Conservation (phyloP, 1,140 invertebrate genomes). For the Listronotus bonariensis region DNA sequence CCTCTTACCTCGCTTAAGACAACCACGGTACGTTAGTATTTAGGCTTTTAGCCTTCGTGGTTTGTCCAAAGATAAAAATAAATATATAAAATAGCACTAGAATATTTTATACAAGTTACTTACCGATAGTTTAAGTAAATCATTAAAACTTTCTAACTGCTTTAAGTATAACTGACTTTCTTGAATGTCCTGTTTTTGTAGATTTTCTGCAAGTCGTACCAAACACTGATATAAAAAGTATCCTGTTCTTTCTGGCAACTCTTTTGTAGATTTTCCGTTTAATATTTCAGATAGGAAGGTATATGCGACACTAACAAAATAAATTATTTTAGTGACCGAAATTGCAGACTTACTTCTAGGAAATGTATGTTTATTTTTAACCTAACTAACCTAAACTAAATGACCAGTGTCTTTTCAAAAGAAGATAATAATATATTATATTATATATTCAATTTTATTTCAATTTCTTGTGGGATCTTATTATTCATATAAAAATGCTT, state of each 20-base stretch:
- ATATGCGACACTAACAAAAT: conserved; percentile 40
- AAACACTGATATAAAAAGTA: conserved; percentile 41
- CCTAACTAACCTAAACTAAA: too few species aligned
- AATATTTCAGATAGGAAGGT: conserved; percentile 40
- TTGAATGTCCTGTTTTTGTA: conserved; percentile 28
- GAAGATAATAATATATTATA: too few species aligned
- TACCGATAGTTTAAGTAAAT: conserved; percentile 8
- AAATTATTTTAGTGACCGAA: neutral
- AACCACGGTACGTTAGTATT: too few species aligned
- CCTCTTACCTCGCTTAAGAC: too few species aligned
- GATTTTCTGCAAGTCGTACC: conserved; percentile 24
- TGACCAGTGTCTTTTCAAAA: too few species aligned
- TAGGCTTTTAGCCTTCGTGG: too few species aligned
- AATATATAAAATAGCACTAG: neutral
- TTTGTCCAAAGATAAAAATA: too few species aligned
- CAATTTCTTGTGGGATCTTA: too few species aligned
- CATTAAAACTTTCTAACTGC: conserved; percentile 10
- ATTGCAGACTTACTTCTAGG: too few species aligned
- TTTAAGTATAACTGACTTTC: conserved; percentile 8
- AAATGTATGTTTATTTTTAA: too few species aligned
- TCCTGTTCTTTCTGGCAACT: conserved; percentile 28
- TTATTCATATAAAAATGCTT: too few species aligned
- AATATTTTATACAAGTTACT: neutral
- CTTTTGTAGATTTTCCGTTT: conserved; percentile 23
- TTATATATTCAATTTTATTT: too few species aligned